These are phyloP conservation scores for Oncorhynchus keta DNA, from an alignment of 2,113 vertebrate genomes.

Conservation along the genomic window DNA sequence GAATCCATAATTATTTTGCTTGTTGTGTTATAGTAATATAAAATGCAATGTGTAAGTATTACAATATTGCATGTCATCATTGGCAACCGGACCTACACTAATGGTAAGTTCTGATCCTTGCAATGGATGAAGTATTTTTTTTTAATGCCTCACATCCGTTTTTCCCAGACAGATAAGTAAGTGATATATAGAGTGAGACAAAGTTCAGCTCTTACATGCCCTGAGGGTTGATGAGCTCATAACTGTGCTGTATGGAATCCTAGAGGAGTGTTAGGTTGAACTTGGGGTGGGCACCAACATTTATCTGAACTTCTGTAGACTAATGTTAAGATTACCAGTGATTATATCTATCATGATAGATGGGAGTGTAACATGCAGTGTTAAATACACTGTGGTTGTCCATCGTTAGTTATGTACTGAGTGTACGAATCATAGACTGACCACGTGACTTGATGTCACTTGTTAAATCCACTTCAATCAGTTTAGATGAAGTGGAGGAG, in stretches of 20 bases:
- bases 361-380: not conserved
- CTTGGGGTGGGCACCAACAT: slow-evolving; percentile 44
- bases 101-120: not conserved
- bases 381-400: no score
- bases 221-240: slow-evolving; percentile 67
- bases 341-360: slow-evolving; percentile 44
- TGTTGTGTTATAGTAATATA: no score
- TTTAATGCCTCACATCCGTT: slow-evolving; percentile 15
- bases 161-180: slow-evolving; percentile 59
- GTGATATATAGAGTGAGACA: slow-evolving; percentile 67
- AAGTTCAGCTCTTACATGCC: slow-evolving; percentile 59
- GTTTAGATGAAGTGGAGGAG: no score
- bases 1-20: no score
- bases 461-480: no score
- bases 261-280: slow-evolving; percentile 45
- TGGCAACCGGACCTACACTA: no score
- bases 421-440: no score
- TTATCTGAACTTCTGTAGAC: slow-evolving; percentile 8
- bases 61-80: not conserved
- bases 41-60: no score
- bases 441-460: no score
- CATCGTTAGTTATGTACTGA: no score
- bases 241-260: slow-evolving; percentile 50
- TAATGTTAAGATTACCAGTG: slow-evolving; percentile 18
- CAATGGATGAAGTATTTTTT: not conserved